Percentiles rank a stretch among this genome's conserved stretches.
Evolutionary conservation across 2,888 invertebrate species (phyloP).

Genomic region (Byasa hedistus): DNA sequence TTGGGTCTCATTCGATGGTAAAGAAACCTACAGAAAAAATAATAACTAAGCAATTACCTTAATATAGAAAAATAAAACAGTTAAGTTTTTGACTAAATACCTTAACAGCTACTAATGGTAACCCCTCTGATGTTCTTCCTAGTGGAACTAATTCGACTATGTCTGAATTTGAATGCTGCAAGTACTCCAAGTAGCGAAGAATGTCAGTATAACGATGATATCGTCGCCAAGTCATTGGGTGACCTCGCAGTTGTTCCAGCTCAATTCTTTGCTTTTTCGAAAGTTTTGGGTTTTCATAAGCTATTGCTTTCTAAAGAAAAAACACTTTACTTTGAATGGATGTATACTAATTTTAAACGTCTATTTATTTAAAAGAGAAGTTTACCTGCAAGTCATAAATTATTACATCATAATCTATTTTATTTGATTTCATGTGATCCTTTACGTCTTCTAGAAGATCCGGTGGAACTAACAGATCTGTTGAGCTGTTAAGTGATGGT

Average conservation of each 20-base stretch:
- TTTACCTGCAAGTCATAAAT: conserved; percentile 86
- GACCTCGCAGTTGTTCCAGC: conserved; percentile 78
- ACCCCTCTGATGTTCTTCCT: conserved; percentile 86
- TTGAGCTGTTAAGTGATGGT: conserved; percentile 75
- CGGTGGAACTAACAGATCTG: conserved; percentile 87
- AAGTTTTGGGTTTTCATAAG: conserved; percentile 83
- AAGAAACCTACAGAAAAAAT: conserved; percentile 51
- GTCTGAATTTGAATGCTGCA: conserved; percentile 83
- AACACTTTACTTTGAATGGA: conserved; percentile 3
- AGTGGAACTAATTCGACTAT: conserved; percentile 84
- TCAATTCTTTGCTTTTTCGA: conserved; percentile 81
- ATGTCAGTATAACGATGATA: conserved; percentile 87
- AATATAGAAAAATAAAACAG: neutral
- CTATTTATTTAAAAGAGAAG: neutral
- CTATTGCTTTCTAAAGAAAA: conserved; percentile 80
- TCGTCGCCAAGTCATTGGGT: conserved; percentile 85
- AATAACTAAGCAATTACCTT: neutral
- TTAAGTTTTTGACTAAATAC: conserved; percentile 54
- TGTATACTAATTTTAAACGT: neutral
- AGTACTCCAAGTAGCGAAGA: conserved; percentile 83
- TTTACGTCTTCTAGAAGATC: conserved; percentile 80
- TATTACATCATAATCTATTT: conserved; percentile 83
- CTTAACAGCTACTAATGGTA: conserved; percentile 85
- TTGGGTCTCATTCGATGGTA: conserved; percentile 56
- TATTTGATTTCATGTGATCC: conserved; percentile 80